Conservation (phyloP, 2,113 vertebrate species). For the Eulemur rufifrons region DNA sequence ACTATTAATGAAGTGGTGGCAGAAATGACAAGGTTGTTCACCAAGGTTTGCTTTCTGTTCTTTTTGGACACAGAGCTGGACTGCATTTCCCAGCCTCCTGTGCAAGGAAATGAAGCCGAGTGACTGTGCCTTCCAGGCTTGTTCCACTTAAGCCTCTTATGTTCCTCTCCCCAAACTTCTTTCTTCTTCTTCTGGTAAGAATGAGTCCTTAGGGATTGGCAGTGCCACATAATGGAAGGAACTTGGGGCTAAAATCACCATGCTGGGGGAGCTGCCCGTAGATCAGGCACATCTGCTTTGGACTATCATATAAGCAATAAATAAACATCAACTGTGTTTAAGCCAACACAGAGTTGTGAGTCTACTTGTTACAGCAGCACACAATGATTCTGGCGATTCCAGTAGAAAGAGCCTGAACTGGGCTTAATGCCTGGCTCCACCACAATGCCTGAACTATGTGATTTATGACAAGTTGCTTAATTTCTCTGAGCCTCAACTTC, state of each 20-base stretch:
- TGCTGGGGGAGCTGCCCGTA: neutral
- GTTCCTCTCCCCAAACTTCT: neutral
- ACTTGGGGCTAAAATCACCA: neutral
- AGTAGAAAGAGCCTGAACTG: neutral
- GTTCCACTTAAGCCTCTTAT: neutral
- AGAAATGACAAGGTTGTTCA: neutral
- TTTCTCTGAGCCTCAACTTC: neutral
- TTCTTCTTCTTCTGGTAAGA: neutral
- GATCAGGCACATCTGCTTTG: neutral
- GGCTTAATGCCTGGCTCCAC: neutral
- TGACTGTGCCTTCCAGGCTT: neutral
- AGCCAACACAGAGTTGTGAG: rapidly evolving
- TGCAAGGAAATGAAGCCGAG: neutral
- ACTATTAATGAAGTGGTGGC: neutral
- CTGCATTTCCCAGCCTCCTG: neutral
- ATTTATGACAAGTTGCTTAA: neutral
- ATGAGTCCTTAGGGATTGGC: neutral
- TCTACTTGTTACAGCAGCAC: neutral
- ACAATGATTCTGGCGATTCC: neutral
- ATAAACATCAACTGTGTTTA: neutral
- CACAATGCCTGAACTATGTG: neutral
- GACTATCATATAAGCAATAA: neutral
- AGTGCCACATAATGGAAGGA: neutral
- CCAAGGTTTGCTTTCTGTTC: neutral
- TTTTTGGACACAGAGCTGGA: neutral